Evolutionary conservation across 2,113 vertebrate species (phyloP).

Genomic region (Todiramphus saurophagus): DNA sequence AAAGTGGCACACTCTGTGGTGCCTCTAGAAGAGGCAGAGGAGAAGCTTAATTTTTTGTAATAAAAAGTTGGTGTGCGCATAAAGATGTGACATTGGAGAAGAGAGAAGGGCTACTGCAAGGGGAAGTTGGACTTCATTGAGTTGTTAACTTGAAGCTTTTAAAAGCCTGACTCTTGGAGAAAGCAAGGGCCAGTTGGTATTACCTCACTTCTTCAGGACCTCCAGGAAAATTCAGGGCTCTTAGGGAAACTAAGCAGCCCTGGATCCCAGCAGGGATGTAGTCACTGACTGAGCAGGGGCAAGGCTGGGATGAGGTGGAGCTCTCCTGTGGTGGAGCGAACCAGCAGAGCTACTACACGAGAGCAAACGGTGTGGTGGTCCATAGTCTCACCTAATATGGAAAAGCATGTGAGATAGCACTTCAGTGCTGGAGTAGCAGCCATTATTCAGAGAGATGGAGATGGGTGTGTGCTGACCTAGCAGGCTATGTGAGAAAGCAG

Average conservation of each 20-base stretch:
- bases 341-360: neutral
- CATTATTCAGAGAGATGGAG: neutral
- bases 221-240: neutral
- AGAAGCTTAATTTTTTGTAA: neutral
- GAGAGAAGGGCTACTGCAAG: neutral
- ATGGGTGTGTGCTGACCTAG: neutral
- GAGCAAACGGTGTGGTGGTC: accelerated
- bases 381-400: neutral
- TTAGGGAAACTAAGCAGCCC: neutral
- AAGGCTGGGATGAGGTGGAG: neutral
- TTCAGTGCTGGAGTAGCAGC: neutral
- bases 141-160: neutral
- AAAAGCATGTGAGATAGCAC: neutral
- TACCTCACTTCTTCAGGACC: neutral
- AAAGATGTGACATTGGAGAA: neutral
- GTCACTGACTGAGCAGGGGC: neutral
- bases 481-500: neutral
- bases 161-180: neutral
- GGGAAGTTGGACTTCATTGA: neutral
- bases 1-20: accelerated
- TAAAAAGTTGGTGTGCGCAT: accelerated
- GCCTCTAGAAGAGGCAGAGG: neutral
- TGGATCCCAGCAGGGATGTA: neutral
- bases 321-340: neutral
- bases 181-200: neutral